Evolutionary conservation across 2,113 vertebrate genomes (phyloP).

Genomic region (Trematomus loennbergii): DNA sequence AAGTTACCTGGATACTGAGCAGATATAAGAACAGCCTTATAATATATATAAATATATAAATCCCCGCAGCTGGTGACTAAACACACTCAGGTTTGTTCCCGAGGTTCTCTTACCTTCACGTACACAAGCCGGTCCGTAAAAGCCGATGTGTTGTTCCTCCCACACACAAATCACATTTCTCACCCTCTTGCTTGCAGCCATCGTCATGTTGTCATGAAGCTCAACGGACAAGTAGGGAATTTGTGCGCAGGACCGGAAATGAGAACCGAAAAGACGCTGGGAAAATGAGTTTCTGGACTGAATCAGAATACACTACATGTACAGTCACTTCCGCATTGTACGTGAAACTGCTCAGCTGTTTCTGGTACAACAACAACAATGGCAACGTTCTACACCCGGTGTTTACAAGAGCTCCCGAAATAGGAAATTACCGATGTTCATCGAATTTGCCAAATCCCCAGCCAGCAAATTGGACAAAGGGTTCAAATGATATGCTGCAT

Average conservation of each 20-base stretch:
- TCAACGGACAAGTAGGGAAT: constrained; percentile 29
- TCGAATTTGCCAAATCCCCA: no score
- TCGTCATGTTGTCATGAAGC: constrained; percentile 86
- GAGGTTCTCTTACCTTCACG: constrained; percentile 42
- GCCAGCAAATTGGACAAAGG: no score
- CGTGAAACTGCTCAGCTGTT: no score
- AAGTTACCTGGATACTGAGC: constrained; percentile 35
- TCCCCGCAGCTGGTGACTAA: not conserved
- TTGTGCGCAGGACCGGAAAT: constrained; percentile 67
- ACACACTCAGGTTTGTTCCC: not conserved
- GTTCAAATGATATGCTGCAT: no score
- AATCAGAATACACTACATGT: no score
- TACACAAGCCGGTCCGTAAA: constrained; percentile 3
- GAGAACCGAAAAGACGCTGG: constrained; percentile 16
- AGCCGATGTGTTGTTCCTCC: not conserved
- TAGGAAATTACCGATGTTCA: no score
- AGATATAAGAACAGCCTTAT: no score
- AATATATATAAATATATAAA: no score
- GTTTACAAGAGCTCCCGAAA: no score
- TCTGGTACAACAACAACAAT: no score
- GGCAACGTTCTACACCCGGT: no score
- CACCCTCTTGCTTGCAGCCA: constrained; percentile 56
- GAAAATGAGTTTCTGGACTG: constrained; percentile 21
- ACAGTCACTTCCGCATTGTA: no score
- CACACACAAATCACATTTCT: constrained; percentile 69